A percentile compares a stretch with the other conserved stretches of the same genome.
Evolutionary conservation across 2,888 invertebrate genomes (phyloP).

Genomic region (Papilio gigon): DNA sequence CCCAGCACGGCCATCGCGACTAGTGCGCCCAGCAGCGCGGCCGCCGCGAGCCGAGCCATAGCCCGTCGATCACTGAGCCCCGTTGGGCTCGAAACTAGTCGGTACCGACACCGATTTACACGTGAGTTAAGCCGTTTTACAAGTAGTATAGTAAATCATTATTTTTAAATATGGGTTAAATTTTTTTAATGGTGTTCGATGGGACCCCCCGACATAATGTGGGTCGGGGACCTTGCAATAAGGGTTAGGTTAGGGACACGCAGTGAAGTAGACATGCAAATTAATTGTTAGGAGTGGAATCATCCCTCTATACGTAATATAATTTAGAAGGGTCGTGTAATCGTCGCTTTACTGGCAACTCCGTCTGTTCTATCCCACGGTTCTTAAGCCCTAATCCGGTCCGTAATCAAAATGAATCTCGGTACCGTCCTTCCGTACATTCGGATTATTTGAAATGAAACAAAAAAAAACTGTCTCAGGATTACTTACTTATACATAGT

Average conservation of each 20-base stretch:
- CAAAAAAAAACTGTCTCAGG: slow-evolving; percentile 23
- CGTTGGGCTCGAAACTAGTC: no score
- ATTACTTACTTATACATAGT: slow-evolving; percentile 8
- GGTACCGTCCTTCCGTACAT: slow-evolving; percentile 49
- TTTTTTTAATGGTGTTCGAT: no score
- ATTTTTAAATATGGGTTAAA: no score
- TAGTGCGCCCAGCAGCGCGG: no score
- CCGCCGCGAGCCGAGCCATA: no score
- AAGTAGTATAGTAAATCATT: no score
- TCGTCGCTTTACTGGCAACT: slow-evolving; percentile 57
- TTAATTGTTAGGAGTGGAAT: slow-evolving; percentile 46
- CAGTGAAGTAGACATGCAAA: slow-evolving; percentile 33
- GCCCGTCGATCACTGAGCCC: no score
- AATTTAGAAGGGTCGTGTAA: slow-evolving; percentile 50
- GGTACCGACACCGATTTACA: no score
- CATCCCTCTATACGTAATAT: slow-evolving; percentile 53
- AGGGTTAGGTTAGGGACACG: background rate
- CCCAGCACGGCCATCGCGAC: no score
- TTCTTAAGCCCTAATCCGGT: slow-evolving; percentile 67
- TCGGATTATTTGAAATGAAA: slow-evolving; percentile 29
- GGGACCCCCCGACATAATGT: no score
- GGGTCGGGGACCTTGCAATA: no score
- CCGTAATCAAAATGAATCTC: slow-evolving; percentile 75
- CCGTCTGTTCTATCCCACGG: slow-evolving; percentile 52
- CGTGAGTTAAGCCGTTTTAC: no score